Base-by-base conservation (phyloP, 2,888 invertebrate genomes). In the Luffia ferchaultella region DNA sequence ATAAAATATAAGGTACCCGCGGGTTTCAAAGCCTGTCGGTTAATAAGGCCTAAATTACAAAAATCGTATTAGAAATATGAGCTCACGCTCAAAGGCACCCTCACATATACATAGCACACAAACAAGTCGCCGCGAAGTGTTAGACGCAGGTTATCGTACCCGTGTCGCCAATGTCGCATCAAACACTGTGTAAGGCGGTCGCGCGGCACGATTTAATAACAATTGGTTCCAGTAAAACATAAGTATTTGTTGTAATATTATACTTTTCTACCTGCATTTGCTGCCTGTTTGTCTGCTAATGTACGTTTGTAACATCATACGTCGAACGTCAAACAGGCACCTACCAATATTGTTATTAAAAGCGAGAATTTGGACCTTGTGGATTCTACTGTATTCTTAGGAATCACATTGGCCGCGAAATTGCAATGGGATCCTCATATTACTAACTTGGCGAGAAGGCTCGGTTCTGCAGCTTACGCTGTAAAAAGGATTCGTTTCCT, bases 21-120 rank as follows among this genome's bases (percentile, higher is more conserved):
- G 49, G 53, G 54, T 54, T 52, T 49, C 53, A 55, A 52, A 43
- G 50, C 55, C 55, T 53, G 52, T 55, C 53, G 53, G 51, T n/a
- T 15, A 53, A 53, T 53, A 53, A 55, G 53, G 52, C 55, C 55
- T 55, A 53, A 53, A 20, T 49, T 46, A 19, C 49, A 51, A 51
- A 55, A 53, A 53, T 16, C 49, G 41, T 48, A 50, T 50, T 3
- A 45, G 16, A n/a, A n/a, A n/a, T n/a, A n/a, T n/a, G n/a, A n/a
- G n/a, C n/a, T n/a, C n/a, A n/a, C n/a, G n/a, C n/a, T 48, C 50
- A 52, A 55, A 47, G 52, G 52, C 44, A 48, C 52, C 50, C 50
- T 52, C 53, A 52, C 52, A 52, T 42, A 49, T n/a, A 47, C 42
- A 16, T 17, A 53, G 20, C n/a, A 42, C 50, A 20, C 18, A 47